Base-by-base conservation (phyloP, 2,113 vertebrate species). In the Calidris pugnax region DNA sequence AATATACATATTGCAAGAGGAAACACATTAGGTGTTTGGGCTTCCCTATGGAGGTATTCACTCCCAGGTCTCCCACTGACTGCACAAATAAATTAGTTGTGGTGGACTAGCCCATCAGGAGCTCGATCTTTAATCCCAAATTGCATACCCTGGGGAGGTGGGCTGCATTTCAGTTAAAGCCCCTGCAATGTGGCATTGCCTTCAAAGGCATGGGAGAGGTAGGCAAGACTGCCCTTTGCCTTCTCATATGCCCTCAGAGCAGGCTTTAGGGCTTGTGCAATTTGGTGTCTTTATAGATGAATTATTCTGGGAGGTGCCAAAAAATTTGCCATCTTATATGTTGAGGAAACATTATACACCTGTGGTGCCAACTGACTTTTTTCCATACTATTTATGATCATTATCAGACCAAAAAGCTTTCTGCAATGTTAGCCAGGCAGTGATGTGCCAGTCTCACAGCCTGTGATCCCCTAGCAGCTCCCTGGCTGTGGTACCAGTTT, bases 1-100 rank as follows among this genome's bases (percentile, higher is more conserved):
- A 12, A 23, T n/a, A n/a, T 23, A 59, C 10, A 5, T 4, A 7
- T 6, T 41, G 50, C 3, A 2, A 47, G 20, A 73, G 5, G 33
- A 50, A 28, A 19, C 1, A 18, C 0, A 1, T 15, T 26, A 78
- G 27, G 14, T 37, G 20, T 66, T 85, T 53, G 27, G 33, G 21
- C 19, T 51, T 67, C 43, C 15, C 15, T 43, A 15, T 24, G 47
- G 7, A 68, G 27, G 7, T 23, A 10, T 47, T 78, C 43, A 51
- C 0, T 72, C 13, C 30, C 15, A 43, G 10, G 4, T 47, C 2
- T 51, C n/a, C 10, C 20, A 27, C 3, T 1, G 2, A 8, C 4
- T 24, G 62, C 24, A 73, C 30, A 32, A 72, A 32, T 16, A 76
- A 64, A 51, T 56, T 47, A 41, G 14, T 22, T 47, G 69, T 33